These are phyloP conservation scores for Omphaloscelis lunosa DNA, from an alignment of 2,888 invertebrate genomes.

Conservation along the genomic window DNA sequence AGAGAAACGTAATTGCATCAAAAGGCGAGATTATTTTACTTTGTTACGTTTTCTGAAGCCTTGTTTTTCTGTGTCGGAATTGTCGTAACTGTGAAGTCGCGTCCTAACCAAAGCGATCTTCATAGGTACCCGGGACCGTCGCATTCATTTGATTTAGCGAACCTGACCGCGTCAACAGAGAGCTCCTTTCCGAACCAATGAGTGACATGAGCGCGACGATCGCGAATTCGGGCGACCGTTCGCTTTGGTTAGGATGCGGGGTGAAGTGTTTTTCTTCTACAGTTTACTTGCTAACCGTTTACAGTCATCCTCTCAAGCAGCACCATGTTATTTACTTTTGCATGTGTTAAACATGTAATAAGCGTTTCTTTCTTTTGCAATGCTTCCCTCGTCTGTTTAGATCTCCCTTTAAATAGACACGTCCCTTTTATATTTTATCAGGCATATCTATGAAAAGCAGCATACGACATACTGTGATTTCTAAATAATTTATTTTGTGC, in stretches of 20 bases:
- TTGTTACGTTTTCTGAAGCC: constrained; percentile 23
- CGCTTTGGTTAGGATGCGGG: background rate
- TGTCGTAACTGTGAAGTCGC: constrained; percentile 14
- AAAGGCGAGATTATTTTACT: constrained; percentile 36
- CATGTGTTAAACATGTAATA: constrained; percentile 23
- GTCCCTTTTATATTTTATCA: constrained; percentile 44
- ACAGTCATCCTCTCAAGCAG: constrained; percentile 37
- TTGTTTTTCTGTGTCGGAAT: constrained; percentile 26
- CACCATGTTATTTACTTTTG: constrained; percentile 46
- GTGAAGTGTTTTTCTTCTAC: constrained; percentile 37
- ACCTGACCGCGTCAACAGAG: too few relatives aligned
- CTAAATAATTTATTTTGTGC: constrained; percentile 13
- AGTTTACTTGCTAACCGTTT: constrained; percentile 35
- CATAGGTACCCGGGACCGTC: too few relatives aligned
- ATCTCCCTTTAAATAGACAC: constrained; percentile 37
- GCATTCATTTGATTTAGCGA: background rate
- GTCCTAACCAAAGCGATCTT: background rate
- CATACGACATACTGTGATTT: constrained; percentile 24
- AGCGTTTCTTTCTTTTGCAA: constrained; percentile 10
- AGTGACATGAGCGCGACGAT: background rate
- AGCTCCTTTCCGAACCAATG: background rate
- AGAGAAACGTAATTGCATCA: constrained; percentile 69
- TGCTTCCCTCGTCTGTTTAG: constrained; percentile 3
- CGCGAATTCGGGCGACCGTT: background rate
- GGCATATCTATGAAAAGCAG: constrained; percentile 10